These are phyloP conservation scores for Acomys russatus DNA, from an alignment of 2,797 vertebrate species.

Conservation along the genomic window DNA sequence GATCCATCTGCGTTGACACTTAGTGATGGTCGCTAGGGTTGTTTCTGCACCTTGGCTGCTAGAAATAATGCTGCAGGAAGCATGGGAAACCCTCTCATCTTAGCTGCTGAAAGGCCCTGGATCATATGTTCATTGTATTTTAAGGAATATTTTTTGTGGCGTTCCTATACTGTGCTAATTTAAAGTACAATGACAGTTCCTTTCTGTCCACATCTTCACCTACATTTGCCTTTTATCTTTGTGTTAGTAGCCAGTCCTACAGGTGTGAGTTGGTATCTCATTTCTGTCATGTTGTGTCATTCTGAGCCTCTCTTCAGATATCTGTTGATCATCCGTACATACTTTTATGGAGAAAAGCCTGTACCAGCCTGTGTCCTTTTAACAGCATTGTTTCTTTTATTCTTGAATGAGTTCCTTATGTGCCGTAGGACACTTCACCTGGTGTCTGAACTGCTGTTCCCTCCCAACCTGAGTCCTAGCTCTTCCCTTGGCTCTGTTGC, in stretches of 20 bases:
- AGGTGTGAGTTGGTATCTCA: neutral
- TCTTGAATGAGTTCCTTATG: neutral
- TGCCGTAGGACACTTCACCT: neutral
- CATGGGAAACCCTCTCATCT: neutral
- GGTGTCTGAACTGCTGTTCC: neutral
- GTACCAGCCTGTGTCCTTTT: neutral
- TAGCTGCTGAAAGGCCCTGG: neutral
- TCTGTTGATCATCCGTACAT: neutral
- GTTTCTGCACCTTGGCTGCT: neutral
- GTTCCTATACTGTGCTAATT: neutral
- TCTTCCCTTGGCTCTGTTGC: neutral
- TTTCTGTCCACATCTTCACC: neutral
- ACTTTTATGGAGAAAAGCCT: neutral
- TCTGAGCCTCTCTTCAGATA: neutral
- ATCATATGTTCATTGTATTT: neutral
- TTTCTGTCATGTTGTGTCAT: neutral
- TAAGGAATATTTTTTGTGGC: neutral
- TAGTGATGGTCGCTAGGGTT: neutral
- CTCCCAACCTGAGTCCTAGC: neutral
- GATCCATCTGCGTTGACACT: neutral
- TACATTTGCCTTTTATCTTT: neutral
- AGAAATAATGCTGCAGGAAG: neutral
- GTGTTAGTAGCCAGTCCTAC: neutral
- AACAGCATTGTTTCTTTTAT: neutral
- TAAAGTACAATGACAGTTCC: neutral